phyloP scores from a whole-genome alignment of 2,797 vertebrate species.

The Melanotaenia maccullochi region DNA sequence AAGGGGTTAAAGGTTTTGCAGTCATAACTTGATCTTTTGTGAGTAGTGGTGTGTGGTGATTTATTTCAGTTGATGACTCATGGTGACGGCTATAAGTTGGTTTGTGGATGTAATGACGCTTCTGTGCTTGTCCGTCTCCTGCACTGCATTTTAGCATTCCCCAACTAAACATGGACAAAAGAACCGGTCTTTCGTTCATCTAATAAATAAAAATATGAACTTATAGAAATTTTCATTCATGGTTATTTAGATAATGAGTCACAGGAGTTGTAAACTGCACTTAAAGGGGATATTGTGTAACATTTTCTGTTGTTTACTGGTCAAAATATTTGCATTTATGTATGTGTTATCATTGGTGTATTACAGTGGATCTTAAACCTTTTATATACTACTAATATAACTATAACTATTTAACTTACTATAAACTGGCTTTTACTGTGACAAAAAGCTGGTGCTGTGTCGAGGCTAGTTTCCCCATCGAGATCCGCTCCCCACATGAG shows the following conservation, averaged over 20 bases:
- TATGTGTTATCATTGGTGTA: no score
- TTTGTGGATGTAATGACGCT: neutral
- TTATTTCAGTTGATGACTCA: neutral
- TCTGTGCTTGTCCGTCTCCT: neutral
- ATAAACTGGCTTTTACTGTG: no score
- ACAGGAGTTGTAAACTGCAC: neutral
- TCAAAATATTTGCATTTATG: no score
- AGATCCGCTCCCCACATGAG: no score
- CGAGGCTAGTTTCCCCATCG: no score
- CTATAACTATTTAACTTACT: no score
- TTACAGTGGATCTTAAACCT: no score
- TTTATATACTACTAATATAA: no score
- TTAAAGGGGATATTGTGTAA: no score
- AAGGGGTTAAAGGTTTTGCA: neutral
- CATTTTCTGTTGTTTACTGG: no score
- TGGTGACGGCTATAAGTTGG: neutral
- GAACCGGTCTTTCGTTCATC: neutral
- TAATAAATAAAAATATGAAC: neutral
- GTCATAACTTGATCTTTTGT: constrained; percentile 1
- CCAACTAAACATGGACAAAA: neutral
- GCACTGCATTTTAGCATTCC: neutral
- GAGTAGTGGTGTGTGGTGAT: neutral
- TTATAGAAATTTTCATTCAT: neutral
- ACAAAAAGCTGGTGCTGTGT: no score
- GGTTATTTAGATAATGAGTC: neutral